These are phyloP conservation scores for Drosophila tanythrix DNA, from an alignment of 2,888 invertebrate species.

Conservation along the genomic window DNA sequence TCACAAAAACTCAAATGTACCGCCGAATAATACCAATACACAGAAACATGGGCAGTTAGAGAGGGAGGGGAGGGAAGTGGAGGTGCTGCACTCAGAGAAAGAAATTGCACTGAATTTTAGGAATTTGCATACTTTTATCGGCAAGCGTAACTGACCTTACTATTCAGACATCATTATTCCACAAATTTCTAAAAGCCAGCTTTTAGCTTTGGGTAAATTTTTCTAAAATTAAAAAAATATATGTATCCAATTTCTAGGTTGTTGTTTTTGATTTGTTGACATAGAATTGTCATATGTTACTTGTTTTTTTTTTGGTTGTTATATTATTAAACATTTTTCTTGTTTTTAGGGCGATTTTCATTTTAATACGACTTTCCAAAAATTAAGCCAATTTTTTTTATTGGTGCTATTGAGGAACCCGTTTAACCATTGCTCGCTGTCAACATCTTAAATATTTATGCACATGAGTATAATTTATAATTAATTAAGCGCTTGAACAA, in stretches of 20 bases:
- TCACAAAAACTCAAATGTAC: conserved; percentile 17
- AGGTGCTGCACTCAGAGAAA: not conserved
- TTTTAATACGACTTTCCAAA: not conserved
- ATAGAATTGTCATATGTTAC: too few relatives aligned
- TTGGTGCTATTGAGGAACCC: not conserved
- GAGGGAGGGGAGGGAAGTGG: too few relatives aligned
- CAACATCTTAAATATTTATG: conserved; percentile 6
- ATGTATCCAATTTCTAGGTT: too few relatives aligned
- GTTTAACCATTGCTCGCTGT: not conserved
- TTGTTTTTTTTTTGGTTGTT: not conserved
- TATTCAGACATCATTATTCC: not conserved
- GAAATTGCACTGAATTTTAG: not conserved
- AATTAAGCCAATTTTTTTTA: too few relatives aligned
- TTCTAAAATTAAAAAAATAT: too few relatives aligned
- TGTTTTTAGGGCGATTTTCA: not conserved
- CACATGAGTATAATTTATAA: not conserved
- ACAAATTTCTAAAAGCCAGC: not conserved
- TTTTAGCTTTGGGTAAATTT: too few relatives aligned
- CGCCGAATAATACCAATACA: conserved; percentile 15
- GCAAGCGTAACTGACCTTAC: not conserved
- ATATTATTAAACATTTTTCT: not conserved
- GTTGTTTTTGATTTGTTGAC: too few relatives aligned
- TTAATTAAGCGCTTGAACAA: conserved; percentile 4
- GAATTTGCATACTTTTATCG: not conserved
- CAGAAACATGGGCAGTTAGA: not conserved